These are phyloP conservation scores for Atrina japonica DNA, from an alignment of 2,888 invertebrate species.

Conservation along the genomic window DNA sequence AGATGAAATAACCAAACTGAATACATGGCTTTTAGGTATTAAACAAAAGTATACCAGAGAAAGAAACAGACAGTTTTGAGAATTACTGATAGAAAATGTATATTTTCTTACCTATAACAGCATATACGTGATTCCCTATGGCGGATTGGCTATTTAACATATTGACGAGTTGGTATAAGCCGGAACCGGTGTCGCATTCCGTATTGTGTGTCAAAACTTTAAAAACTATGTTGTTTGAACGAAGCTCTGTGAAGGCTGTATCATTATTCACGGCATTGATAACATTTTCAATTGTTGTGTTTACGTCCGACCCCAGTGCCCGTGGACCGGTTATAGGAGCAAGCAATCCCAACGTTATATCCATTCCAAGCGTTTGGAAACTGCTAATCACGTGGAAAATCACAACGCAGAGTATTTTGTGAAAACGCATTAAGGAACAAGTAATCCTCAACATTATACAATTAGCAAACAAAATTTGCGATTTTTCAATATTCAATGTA, in stretches of 20 bases:
- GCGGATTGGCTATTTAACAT: constrained; percentile 31
- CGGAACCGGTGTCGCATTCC: constrained; percentile 57
- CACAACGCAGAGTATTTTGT: too few relatives aligned
- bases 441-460: too few relatives aligned
- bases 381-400: too few relatives aligned
- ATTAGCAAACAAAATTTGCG: too few relatives aligned
- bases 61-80: too few relatives aligned
- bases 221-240: constrained; percentile 49
- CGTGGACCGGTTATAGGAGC: constrained; percentile 35
- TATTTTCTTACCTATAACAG: constrained; percentile 61
- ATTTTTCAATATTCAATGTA: too few relatives aligned
- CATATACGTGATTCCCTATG: constrained; percentile 33
- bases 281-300: constrained; percentile 23
- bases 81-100: too few relatives aligned
- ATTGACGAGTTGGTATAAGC: constrained; percentile 57
- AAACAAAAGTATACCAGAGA: too few relatives aligned
- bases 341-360: constrained; percentile 31
- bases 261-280: constrained; percentile 48
- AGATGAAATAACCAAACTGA: too few relatives aligned
- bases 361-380: not conserved
- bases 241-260: constrained; percentile 40
- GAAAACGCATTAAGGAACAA: too few relatives aligned
- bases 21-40: too few relatives aligned
- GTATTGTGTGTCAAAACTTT: constrained; percentile 49
- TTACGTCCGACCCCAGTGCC: constrained; percentile 33